Evolutionary conservation across 2,797 vertebrate species (phyloP), one percentile per base, ranked within the genome.

Genomic region (Chiroxiphia lanceolata): DNA sequence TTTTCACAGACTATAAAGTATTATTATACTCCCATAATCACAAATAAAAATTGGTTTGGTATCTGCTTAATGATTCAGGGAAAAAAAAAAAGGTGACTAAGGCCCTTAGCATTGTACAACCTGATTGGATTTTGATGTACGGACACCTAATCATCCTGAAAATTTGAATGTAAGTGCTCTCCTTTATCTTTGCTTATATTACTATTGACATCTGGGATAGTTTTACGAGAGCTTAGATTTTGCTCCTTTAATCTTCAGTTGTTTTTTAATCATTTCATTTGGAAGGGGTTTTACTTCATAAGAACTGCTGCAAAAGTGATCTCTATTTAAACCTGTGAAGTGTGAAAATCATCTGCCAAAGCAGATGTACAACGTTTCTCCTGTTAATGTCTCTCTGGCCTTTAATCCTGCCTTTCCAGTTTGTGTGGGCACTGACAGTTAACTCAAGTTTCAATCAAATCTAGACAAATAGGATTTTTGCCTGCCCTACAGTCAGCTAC

Each of bases 341-440:
- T 97, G 94, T 78, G 95, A 96, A 97, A 97, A 96, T 96, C 90
- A 94, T 95, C 95, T 95, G 94, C 95, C 96, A 81, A 42, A 91
- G 94, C 85, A 95, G 95, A 96, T 91, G 96, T 92, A 65, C 84
- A 81, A 67, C 63, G 47, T 27, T 40, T 76, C 92, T 90, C n/a
- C 95, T 82, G 83, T n/a, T 94, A 95, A 91, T 92, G 89, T 92
- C 87, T 91, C 75, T 57, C 70, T 74, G 94, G 94, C 87, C 96
- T 96, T 93, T 97, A 92, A 95, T 97, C 94, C 31, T 42, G 5
- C 75, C 94, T 94, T 91, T 92, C 96, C 0, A 0, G 87, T 84
- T 89, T 48, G 87, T 81, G 89, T 76, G 92, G 94, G 95, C 89
- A 51, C 13, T 50, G 87, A 53, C 38, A 48, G 93, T 92, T 95